These are phyloP conservation scores for Drosophila subquinaria DNA, from an alignment of 2,888 invertebrate genomes.

Conservation along the genomic window DNA sequence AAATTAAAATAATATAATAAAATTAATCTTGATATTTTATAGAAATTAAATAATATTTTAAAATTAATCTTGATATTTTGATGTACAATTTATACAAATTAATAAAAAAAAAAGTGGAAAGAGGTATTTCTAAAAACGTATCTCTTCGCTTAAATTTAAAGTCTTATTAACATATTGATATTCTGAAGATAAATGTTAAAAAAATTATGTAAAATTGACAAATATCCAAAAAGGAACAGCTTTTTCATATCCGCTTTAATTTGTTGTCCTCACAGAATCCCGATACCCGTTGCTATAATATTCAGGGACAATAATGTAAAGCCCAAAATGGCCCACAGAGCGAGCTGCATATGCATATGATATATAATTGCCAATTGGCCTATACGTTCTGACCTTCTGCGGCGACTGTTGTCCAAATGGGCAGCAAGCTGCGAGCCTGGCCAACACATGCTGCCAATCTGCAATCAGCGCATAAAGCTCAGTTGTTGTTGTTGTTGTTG, in stretches of 20 bases:
- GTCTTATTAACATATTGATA: no score
- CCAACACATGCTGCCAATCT: slow-evolving; percentile 26
- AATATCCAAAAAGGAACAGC: background rate
- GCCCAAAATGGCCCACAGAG: slow-evolving; percentile 10
- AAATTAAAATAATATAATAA: no score
- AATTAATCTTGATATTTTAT: no score
- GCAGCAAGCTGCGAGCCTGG: background rate
- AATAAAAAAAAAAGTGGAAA: no score
- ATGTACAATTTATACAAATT: no score
- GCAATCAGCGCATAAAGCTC: slow-evolving; percentile 35
- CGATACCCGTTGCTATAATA: background rate
- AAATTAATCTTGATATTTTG: no score
- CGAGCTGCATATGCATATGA: slow-evolving; percentile 6
- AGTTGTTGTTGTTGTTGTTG: slow-evolving; percentile 27
- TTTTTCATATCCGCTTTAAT: background rate
- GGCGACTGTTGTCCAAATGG: slow-evolving; percentile 7
- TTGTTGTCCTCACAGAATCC: background rate
- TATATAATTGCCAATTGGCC: slow-evolving; percentile 56
- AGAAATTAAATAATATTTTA: no score
- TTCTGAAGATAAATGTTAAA: no score
- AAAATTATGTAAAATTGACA: background rate
- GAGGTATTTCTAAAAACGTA: no score
- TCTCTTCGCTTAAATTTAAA: no score
- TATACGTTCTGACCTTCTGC: slow-evolving; percentile 36
- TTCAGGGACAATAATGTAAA: slow-evolving; percentile 1